A percentile compares a stretch with the other conserved stretches of the same genome.
Evolutionary conservation across 2,888 invertebrate species (phyloP).

Genomic region (Eurois occulta): DNA sequence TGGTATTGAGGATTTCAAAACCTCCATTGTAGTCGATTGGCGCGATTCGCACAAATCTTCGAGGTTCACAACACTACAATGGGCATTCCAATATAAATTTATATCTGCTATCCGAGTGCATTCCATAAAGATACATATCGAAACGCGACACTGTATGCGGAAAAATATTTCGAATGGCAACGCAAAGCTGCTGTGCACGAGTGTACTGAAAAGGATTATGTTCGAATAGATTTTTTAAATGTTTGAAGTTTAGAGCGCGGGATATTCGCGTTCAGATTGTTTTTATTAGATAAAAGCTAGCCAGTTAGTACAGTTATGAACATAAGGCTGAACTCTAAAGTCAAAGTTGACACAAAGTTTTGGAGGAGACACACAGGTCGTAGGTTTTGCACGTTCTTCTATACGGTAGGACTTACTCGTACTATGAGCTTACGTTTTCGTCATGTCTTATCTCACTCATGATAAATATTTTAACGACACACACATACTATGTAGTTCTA

Average conservation of each 20-base stretch:
- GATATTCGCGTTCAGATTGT: slow-evolving; percentile 29
- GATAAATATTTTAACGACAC: not conserved
- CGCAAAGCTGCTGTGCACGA: slow-evolving; percentile 54
- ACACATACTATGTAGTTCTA: not conserved
- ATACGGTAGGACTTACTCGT: not conserved
- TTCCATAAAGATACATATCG: slow-evolving; percentile 65
- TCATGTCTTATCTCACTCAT: not conserved
- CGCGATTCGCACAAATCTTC: slow-evolving; percentile 67
- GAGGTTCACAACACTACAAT: slow-evolving; percentile 71
- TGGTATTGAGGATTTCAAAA: slow-evolving; percentile 53
- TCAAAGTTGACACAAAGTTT: slow-evolving; percentile 6
- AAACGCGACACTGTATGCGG: slow-evolving; percentile 51
- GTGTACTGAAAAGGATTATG: slow-evolving; percentile 58
- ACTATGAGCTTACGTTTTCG: not conserved
- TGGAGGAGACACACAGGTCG: not conserved
- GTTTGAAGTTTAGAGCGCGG: slow-evolving; percentile 44
- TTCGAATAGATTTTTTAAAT: slow-evolving; percentile 57
- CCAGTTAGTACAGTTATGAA: slow-evolving; percentile 33
- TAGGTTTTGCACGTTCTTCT: not conserved
- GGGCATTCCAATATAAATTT: slow-evolving; percentile 72
- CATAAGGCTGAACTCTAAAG: not conserved
- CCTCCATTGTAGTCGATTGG: slow-evolving; percentile 57
- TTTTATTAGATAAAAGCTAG: slow-evolving; percentile 37
- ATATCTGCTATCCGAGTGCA: slow-evolving; percentile 67
- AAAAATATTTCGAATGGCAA: slow-evolving; percentile 65